These are phyloP conservation scores for Ligdia adustata DNA, from an alignment of 2,888 invertebrate species.

Conservation along the genomic window DNA sequence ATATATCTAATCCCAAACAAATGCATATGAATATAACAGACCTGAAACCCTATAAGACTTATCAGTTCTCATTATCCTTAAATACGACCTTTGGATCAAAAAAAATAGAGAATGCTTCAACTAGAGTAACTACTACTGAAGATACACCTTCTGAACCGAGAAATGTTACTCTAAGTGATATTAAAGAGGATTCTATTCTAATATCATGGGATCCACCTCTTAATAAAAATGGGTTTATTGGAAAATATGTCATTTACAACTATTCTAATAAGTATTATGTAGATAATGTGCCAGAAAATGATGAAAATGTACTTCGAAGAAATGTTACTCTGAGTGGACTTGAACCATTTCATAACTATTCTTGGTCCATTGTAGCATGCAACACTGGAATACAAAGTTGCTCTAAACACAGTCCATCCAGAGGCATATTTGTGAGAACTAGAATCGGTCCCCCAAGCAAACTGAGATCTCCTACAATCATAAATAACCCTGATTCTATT, in stretches of 20 bases:
- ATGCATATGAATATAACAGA: conserved; percentile 83
- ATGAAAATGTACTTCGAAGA: conserved; percentile 50
- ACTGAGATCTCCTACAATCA: conserved; percentile 58
- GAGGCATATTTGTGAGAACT: conserved; percentile 81
- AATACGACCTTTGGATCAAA: conserved; percentile 70
- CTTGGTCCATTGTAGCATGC: conserved; percentile 88
- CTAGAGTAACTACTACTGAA: conserved; percentile 87
- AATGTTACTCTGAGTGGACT: conserved; percentile 65
- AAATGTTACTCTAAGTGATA: conserved; percentile 82
- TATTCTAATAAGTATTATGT: conserved; percentile 59
- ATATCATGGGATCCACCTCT: conserved; percentile 88
- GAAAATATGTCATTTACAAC: conserved; percentile 85
- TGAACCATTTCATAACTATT: conserved; percentile 86
- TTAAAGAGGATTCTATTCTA: conserved; percentile 85
- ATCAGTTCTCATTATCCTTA: conserved; percentile 88
- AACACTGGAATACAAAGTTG: conserved; percentile 84
- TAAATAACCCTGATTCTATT: conserved; percentile 57
- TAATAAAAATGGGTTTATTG: conserved; percentile 89
- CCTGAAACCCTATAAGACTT: conserved; percentile 90
- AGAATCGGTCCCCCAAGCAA: conserved; percentile 85
- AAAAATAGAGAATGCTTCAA: conserved; percentile 80
- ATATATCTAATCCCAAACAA: conserved; percentile 70
- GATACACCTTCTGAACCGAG: conserved; percentile 85
- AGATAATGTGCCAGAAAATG: conserved; percentile 46
- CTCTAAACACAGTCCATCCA: conserved; percentile 79